Evolutionary conservation across 1,140 invertebrate genomes (phyloP), one percentile per base, ranked within the genome.

Genomic region (Scaptomyza hsui): DNA sequence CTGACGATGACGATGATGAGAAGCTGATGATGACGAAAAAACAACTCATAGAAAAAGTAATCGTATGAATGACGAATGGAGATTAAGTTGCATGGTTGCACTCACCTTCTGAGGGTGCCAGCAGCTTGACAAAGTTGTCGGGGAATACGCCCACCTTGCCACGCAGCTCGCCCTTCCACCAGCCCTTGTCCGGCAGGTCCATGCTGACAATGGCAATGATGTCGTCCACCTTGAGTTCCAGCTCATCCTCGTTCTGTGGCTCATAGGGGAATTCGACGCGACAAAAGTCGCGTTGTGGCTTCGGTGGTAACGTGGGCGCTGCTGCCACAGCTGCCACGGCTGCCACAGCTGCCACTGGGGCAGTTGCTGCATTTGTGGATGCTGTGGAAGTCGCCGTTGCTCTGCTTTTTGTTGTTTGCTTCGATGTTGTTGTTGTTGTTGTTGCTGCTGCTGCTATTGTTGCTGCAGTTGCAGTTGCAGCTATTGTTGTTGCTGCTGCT

Each of bases 81-180:
- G 26, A 4, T 44, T 32, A 41, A 15, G 2, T 37, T 24, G 9
- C 6, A 19, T 16, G 47, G 32, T 21, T 62, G 42, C 29, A 91
- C 91, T 92, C 67, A 93, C 93, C 92, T 26, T 92, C 77, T 6
- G 81, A 59, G 19, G 93, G 93, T 9, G 86, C 47, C 67, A 94
- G 91, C 3, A 96, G 68, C 89, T 96, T 94, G 4, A 98, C 97
- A 93, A 99, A 99, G 93, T 99, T 99, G 90, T 99, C 98, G 3
- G 98, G 98, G 91, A 99, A 99, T 1, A 99, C 94, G 0, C 98
- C 98, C 52, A 97, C 92, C 90, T 95, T 94, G 24, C 98, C 98
- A 72, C 95, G 94, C 0, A 98, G 79, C 92, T 99, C 98, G 48
- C 98, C 98, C 91, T 95, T 95, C 98, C 98, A 99, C 98, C 98